Evolutionary conservation across 2,888 invertebrate genomes (phyloP).

Genomic region (Euclidia mi): DNA sequence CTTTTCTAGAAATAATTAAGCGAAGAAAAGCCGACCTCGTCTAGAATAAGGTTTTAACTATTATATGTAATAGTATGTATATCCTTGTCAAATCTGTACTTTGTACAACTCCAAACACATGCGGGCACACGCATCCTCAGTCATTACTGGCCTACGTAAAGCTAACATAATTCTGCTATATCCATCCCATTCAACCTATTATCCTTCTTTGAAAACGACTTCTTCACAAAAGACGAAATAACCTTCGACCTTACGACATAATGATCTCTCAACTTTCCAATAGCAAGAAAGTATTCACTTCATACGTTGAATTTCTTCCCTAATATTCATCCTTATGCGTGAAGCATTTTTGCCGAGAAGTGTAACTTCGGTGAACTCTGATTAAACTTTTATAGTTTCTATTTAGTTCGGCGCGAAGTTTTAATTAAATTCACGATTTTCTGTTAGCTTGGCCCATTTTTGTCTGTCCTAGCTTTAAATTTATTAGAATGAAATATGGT

Average conservation of each 20-base stretch:
- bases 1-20: too few species aligned
- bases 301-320: conserved; percentile 14
- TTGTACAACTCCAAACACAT: too few species aligned
- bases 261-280: conserved; percentile 3
- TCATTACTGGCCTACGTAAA: too few species aligned
- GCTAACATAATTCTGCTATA: too few species aligned
- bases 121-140: too few species aligned
- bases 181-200: too few species aligned
- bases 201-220: too few species aligned
- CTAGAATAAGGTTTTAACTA: too few species aligned
- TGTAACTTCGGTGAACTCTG: conserved; percentile 29
- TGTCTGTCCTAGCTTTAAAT: neutral
- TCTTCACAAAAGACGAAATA: neutral
- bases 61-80: too few species aligned
- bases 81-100: too few species aligned
- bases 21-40: too few species aligned
- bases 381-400: conserved; percentile 48
- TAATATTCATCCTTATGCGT: conserved; percentile 16
- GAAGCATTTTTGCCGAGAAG: conserved; percentile 28
- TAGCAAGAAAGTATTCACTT: conserved; percentile 2
- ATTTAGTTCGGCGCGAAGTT: conserved; percentile 38
- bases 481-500: too few species aligned
- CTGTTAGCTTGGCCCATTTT: conserved; percentile 13
- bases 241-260: neutral
- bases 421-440: conserved; percentile 47